Base-by-base conservation (phyloP, 2,797 vertebrate species). In the Danio tinwini region DNA sequence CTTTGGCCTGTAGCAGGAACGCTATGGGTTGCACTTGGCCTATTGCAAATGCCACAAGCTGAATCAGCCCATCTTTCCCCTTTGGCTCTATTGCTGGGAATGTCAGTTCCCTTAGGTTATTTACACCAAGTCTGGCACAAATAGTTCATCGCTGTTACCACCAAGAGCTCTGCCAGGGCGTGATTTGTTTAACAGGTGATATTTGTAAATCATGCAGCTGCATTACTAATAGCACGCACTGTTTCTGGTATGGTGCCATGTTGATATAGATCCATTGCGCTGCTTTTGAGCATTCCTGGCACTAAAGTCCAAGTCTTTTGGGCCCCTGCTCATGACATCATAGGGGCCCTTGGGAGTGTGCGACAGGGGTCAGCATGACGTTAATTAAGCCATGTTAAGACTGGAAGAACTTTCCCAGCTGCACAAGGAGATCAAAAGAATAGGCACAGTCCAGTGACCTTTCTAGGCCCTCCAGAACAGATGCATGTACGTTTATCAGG, bases 321-420 rank as follows among this genome's bases (percentile, higher is more conserved):
- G 79, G 81, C 62, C 62, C 58, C 14, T 64, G 63, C 50, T 44
- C 52, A 65, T 82, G 85, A 79, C 75, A 78, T 83, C 78, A 67
- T 58, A 7, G n/a, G 52, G 64, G 14, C 75, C 64, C 63, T 29
- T 13, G 73, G 74, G 70, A 65, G 53, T 7, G 40, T 17, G 56
- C 14, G 3, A 68, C 67, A 42, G 1, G 62, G 74, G 69, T 82
- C 49, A 78, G 74, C 29, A n/a, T 80, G 82, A 85, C 67, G 74
- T 78, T 78, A 68, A 76, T 73, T 19, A 67, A 58, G 44, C 21
- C 17, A 42, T 74, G 78, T 82, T 68, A 85, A 81, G 76, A 75
- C 78, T 16, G 29, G 47, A n/a, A 81, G 62, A 74, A 81, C 55
- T 42, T 86, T 86, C 83, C 77, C 85, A 84, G 82, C 82, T 81